Base-by-base conservation (phyloP, 2,113 vertebrate genomes). In the Aix galericulata region DNA sequence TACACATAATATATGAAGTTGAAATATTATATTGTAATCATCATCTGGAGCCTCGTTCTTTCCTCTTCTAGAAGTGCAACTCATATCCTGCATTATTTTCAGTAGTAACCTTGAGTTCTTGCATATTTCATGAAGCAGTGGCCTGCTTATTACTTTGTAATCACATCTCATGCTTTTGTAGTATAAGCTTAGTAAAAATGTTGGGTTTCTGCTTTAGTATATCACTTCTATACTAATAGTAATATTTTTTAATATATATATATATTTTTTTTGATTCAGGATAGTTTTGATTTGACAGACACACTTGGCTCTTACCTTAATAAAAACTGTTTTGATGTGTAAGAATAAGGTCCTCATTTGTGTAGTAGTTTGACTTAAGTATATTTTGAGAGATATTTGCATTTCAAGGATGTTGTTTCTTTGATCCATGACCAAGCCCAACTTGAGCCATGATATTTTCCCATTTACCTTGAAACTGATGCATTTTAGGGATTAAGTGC, bases 361-460 rank as follows among this genome's bases (percentile, higher is more conserved):
- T 31, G 36, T 52, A 36, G 10, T 58, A 17, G 36, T 86, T 93
- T 93, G 75, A 75, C 34, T 40, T 89, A 59, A 82, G 40, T 63
- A 42, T 86, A 79, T 79, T 86, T 94, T 76, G 88, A 81, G 64
- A 88, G 53, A 14, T 69, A 20, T 38, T 95, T 90, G 44, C 29
- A 36, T 91, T 92, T 55, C 73, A 62, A 29, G 44, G 9, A 17
- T 23, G 29, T 59, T 89, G 16, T 34, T 82, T 94, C 29, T 96
- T 90, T 90, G n/a, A 88, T 93, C 56, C 69, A 60, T 40, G 23
- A 44, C n/a, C 36, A 91, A 48, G 42, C 32, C 42, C 40, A 80
- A 12, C 9, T 44, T 66, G 32, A 69, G 4, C 31, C 9, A 7
- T 60, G 9, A 60, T 58, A 8, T 83, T 86, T 96, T 82, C 31